Evolutionary conservation across 2,113 vertebrate genomes (phyloP).

Genomic region (Leucopsar rothschildi): DNA sequence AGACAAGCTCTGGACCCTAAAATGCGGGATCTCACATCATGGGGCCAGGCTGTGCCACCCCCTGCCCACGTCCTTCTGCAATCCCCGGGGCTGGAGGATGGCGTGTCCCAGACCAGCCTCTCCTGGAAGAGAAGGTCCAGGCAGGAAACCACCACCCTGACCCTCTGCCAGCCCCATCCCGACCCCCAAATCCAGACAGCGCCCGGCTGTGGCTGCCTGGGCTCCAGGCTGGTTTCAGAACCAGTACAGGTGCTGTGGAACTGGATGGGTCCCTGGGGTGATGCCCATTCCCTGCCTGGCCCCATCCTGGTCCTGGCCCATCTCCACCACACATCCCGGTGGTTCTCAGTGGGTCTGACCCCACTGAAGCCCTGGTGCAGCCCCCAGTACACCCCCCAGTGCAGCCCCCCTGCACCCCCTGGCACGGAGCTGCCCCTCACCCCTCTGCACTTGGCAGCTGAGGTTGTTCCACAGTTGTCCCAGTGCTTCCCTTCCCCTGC

Average conservation of each 20-base stretch:
- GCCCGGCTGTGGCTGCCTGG: not conserved
- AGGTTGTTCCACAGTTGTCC: not conserved
- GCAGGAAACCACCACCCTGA: not conserved
- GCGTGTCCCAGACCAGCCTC: accelerated
- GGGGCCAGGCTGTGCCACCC: not conserved
- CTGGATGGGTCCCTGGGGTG: not conserved
- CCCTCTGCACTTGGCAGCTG: not conserved
- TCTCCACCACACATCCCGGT: not conserved
- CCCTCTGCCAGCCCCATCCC: not conserved
- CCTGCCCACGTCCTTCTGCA: not conserved
- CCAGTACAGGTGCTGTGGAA: accelerated
- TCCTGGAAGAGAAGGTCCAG: not conserved
- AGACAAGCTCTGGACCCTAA: accelerated
- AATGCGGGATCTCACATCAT: accelerated
- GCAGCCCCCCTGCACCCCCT: not conserved
- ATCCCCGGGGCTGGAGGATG: too few relatives aligned
- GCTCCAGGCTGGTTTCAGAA: not conserved
- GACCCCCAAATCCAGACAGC: not conserved
- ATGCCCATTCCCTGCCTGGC: not conserved
- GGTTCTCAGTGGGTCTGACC: accelerated
- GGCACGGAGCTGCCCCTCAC: not conserved
- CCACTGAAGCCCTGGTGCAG: accelerated
- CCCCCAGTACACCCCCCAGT: not conserved
- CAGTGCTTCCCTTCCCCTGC: not conserved
- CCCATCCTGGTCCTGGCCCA: not conserved